Evolutionary conservation across 1,140 invertebrate species (phyloP).

Genomic region (Adoxophyes honmai): DNA sequence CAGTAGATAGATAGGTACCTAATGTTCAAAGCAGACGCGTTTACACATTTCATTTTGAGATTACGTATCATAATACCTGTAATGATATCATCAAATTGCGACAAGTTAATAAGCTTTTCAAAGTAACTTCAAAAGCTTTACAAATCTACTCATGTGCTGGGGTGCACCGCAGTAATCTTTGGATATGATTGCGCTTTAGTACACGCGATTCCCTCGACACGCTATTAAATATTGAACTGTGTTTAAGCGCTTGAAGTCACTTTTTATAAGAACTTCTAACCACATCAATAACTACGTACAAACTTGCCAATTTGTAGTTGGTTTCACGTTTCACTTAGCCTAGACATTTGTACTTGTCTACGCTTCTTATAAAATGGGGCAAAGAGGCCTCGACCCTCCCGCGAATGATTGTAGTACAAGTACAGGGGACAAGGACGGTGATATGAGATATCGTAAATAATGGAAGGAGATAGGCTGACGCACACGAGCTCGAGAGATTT

Average conservation of each 20-base stretch:
- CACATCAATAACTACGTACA: too few relatives aligned
- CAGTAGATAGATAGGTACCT: too few relatives aligned
- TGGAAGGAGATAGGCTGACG: conserved; percentile 51
- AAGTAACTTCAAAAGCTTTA: background rate
- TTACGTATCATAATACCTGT: too few relatives aligned
- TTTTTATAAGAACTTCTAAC: too few relatives aligned
- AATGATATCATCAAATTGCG: too few relatives aligned
- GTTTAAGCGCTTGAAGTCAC: too few relatives aligned
- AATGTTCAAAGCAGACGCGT: too few relatives aligned
- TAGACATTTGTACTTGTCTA: conserved; percentile 53
- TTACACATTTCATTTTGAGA: too few relatives aligned
- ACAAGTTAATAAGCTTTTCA: too few relatives aligned
- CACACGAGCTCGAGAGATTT: conserved; percentile 60
- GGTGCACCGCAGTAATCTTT: background rate
- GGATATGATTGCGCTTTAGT: background rate
- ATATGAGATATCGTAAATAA: conserved; percentile 42
- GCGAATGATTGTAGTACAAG: conserved; percentile 54
- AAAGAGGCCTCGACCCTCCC: conserved; percentile 54
- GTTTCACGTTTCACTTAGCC: conserved; percentile 40
- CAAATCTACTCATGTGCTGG: background rate
- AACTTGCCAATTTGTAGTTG: background rate
- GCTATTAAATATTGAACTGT: background rate
- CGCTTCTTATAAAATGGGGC: conserved; percentile 56
- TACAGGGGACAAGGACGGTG: conserved; percentile 50
- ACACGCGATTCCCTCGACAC: background rate